A percentile compares a stretch with the other conserved stretches of the same genome.
These are phyloP conservation scores for Aplysina aerophoba DNA, from an alignment of 37 sponge, comb jelly and placozoan species.

Conservation along the genomic window DNA sequence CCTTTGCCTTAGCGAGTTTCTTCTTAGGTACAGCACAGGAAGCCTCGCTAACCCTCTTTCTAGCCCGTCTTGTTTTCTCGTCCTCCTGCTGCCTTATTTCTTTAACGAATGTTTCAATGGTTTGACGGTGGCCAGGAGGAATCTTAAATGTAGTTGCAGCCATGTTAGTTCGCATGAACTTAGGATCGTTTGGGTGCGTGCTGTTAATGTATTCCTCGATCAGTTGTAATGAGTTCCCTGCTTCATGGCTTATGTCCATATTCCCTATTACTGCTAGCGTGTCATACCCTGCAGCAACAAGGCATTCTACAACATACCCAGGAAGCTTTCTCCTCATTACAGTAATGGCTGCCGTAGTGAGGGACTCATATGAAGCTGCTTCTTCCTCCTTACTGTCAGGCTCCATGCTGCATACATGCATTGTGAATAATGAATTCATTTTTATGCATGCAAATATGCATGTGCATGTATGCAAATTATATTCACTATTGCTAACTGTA, in stretches of 20 bases:
- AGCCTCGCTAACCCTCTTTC: not conserved
- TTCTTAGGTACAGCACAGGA: not conserved
- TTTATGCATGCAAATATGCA: no score
- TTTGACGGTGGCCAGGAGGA: constrained; percentile 33
- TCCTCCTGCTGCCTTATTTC: not conserved
- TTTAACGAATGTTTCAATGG: constrained; percentile 5
- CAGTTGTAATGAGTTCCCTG: constrained; percentile 22
- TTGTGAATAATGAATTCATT: no score
- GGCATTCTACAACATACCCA: constrained; percentile 31
- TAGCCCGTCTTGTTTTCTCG: not conserved
- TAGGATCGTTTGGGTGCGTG: not conserved
- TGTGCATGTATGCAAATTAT: no score
- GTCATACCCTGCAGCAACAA: constrained; percentile 35
- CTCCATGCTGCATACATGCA: no score
- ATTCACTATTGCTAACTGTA: no score
- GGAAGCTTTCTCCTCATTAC: constrained; percentile 24
- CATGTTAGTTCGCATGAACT: not conserved
- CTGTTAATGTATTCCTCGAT: constrained; percentile 27
- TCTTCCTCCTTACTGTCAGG: no score
- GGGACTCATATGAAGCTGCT: no score
- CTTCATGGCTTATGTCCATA: constrained; percentile 1
- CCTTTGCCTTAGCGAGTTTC: not conserved
- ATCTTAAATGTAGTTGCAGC: constrained; percentile 13
- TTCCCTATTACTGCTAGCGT: not conserved
- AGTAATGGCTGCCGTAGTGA: not conserved